Percentiles rank a stretch among this genome's conserved stretches.
phyloP scores from a whole-genome alignment of 2,797 vertebrate genomes.

The Arnoldichthys spilopterus region DNA sequence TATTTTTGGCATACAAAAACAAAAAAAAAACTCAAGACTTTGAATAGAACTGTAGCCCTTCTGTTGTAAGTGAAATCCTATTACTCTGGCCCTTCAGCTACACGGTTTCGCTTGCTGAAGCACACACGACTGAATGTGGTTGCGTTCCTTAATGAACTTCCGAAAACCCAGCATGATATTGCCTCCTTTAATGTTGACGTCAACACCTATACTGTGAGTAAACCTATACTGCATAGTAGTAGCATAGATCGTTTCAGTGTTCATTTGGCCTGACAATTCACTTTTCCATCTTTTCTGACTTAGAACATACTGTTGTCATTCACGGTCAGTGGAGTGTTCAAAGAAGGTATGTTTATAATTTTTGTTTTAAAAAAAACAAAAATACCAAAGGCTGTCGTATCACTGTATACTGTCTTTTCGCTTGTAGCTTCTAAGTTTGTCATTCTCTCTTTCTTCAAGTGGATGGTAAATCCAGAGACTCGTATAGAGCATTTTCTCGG shows the following conservation, averaged over 20 bases:
- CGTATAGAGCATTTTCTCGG: conserved; percentile 87
- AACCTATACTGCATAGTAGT: neutral
- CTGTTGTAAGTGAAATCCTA: neutral
- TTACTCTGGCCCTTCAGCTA: conserved; percentile 67
- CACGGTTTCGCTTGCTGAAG: conserved; percentile 87
- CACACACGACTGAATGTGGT: conserved; percentile 90
- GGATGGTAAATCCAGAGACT: conserved; percentile 86
- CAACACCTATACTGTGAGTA: conserved; percentile 85
- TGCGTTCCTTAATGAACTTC: conserved; percentile 91
- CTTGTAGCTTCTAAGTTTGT: neutral
- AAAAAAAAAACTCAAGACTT: neutral
- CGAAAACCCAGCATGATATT: conserved; percentile 90
- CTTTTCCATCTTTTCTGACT: neutral
- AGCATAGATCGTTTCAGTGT: neutral
- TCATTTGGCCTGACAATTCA: neutral
- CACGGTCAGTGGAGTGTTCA: conserved; percentile 89
- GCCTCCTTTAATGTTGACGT: conserved; percentile 90
- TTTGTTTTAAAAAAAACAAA: neutral
- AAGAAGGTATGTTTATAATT: conserved; percentile 83
- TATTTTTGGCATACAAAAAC: neutral
- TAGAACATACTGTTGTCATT: conserved; percentile 88
- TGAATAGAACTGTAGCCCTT: neutral
- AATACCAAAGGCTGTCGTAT: neutral
- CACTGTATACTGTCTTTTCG: neutral
- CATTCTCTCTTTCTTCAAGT: conserved; percentile 68